Base-by-base conservation (phyloP, 2,113 vertebrate genomes). In the Zeus faber region DNA sequence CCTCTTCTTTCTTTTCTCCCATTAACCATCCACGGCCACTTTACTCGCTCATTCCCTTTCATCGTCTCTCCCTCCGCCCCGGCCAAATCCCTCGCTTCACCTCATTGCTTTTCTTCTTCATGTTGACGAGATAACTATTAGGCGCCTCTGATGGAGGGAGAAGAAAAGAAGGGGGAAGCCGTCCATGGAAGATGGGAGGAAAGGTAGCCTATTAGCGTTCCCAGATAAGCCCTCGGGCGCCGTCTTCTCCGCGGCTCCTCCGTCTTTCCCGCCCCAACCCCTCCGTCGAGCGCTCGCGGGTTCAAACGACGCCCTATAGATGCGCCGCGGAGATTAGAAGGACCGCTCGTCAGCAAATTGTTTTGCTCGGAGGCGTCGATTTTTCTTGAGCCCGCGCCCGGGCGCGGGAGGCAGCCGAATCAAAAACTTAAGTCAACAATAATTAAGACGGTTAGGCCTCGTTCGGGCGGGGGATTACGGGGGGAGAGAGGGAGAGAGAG, bases 181-280 rank as follows among this genome's bases (percentile, higher is more conserved):
- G 52, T 51, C 14, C 6, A 35, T 14, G 37, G 63, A 51, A 39
- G 60, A 63, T 13, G 47, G 55, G 57, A 62, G 45, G 65, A 62
- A 66, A 24, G 60, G 37, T 37, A 39, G 64, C 67, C 55, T 70
- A 71, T 49, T 52, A 0, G 50, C 61, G 67, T 62, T 65, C 54
- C 29, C 45, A 59, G 65, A 66, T 51, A 39, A 75, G 71, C 76
- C 65, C 54, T 65, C 49, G 50, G 71, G 66, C 65, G 74, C 62
- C 25, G 17, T 25, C 14, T 13, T 49, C 39, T 17, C 37, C 26
- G 14, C 26, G 2, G 6, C 21, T 13, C 27, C 7, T 4, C 20
- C 2, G 27, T 11, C 29, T 29, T 51, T 29, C 6, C 3, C 14
- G 14, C 6, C 8, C 48, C 20, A 5, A 39, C 27, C 9, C 27